Evolutionary conservation across 2,888 invertebrate species (phyloP).

Genomic region (Melipona bicolor): DNA sequence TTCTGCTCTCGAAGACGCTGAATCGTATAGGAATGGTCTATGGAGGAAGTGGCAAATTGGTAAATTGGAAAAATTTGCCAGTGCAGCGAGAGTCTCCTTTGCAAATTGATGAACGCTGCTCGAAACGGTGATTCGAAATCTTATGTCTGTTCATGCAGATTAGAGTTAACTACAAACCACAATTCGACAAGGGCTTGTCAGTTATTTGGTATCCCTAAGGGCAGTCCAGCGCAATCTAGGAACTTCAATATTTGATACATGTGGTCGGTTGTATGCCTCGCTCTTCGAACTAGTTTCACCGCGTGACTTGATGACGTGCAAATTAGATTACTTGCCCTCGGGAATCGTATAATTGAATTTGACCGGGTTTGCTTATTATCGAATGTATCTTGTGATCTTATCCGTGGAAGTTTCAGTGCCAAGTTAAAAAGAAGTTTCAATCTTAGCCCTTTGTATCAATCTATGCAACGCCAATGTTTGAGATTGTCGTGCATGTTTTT

Average conservation of each 20-base stretch:
- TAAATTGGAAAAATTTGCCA: not conserved
- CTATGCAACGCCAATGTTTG: too few relatives aligned
- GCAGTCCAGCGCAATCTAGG: conserved; percentile 66
- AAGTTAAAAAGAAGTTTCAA: too few relatives aligned
- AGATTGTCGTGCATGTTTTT: too few relatives aligned
- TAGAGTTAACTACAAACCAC: conserved; percentile 40
- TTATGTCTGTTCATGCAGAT: conserved; percentile 29
- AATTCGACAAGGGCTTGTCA: conserved; percentile 63
- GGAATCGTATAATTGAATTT: conserved; percentile 71
- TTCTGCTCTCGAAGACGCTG: not conserved
- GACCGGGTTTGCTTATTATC: conserved; percentile 68
- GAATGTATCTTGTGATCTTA: conserved; percentile 28
- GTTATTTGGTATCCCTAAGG: conserved; percentile 69
- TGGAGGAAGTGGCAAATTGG: too few relatives aligned
- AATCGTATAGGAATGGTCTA: not conserved
- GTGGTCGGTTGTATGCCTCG: conserved; percentile 43
- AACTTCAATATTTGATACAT: conserved; percentile 77
- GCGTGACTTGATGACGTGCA: conserved; percentile 70
- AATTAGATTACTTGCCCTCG: conserved; percentile 69
- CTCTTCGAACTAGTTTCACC: conserved; percentile 67
- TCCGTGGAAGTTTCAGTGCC: not conserved
- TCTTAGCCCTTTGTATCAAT: too few relatives aligned
- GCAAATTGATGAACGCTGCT: not conserved
- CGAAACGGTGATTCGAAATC: not conserved
- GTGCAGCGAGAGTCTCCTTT: not conserved